Percentiles rank a stretch among this genome's conserved stretches.
These are phyloP conservation scores for Hydrolagus affinis DNA, from an alignment of 2,113 vertebrate species.

Conservation along the genomic window DNA sequence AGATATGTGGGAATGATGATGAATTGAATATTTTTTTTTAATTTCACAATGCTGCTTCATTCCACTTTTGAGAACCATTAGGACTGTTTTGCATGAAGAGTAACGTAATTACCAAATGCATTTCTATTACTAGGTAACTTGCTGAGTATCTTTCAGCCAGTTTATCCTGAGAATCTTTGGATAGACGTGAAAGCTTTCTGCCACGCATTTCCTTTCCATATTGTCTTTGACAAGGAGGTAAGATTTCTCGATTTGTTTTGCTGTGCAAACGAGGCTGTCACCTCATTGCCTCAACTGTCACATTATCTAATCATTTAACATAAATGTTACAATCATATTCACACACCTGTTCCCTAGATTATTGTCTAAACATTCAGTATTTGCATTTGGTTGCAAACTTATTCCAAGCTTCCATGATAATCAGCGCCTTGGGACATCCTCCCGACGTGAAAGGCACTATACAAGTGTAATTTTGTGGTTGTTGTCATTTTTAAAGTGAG, in stretches of 20 bases:
- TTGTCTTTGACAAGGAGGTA: constrained; percentile 60
- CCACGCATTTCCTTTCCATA: constrained; percentile 57
- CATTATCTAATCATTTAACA: no score
- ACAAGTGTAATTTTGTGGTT: no score
- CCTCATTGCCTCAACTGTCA: no score
- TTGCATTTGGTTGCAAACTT: no score
- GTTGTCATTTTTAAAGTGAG: no score
- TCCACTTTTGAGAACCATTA: background rate
- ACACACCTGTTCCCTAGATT: no score
- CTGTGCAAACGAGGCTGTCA: no score
- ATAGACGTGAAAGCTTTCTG: constrained; percentile 59
- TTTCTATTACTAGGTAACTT: constrained; percentile 43
- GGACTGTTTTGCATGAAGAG: background rate
- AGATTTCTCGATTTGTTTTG: constrained; percentile 33
- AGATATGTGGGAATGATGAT: background rate
- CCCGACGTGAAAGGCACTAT: no score
- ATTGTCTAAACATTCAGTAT: no score
- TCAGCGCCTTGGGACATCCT: no score
- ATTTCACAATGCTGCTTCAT: background rate
- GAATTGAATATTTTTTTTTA: background rate
- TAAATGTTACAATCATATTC: no score
- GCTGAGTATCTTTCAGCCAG: constrained; percentile 44
- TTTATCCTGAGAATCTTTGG: constrained; percentile 57
- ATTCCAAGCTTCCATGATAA: no score
- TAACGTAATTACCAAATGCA: background rate